These are phyloP conservation scores for Antennarius striatus DNA, from an alignment of 2,113 vertebrate genomes.

Conservation along the genomic window DNA sequence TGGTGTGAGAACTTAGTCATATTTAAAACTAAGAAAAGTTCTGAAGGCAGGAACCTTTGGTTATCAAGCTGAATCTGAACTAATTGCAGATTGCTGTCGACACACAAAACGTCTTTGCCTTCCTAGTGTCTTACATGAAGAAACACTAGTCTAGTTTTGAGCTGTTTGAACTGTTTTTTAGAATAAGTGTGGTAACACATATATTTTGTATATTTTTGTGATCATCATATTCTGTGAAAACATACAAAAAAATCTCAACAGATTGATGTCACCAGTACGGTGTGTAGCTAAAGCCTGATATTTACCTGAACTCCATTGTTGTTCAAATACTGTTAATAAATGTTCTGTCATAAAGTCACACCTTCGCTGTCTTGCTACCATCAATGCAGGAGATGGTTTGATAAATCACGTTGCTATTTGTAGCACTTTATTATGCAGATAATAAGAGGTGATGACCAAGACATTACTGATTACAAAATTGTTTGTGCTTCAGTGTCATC, in stretches of 20 bases:
- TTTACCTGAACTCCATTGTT: not conserved
- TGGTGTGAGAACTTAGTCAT: not conserved
- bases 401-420: too few relatives aligned
- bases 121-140: not conserved
- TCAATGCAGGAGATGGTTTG: too few relatives aligned
- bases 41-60: not conserved
- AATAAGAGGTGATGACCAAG: too few relatives aligned
- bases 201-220: not conserved
- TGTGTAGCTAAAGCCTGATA: too few relatives aligned
- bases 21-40: not conserved
- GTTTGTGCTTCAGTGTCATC: not conserved
- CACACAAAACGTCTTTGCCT: constrained; percentile 3
- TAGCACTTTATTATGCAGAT: too few relatives aligned
- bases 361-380: too few relatives aligned
- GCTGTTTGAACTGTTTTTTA: not conserved
- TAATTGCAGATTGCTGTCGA: too few relatives aligned
- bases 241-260: too few relatives aligned
- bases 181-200: not conserved
- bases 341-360: too few relatives aligned
- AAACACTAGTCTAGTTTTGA: not conserved
- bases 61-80: not conserved
- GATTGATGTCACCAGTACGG: too few relatives aligned
- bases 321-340: not conserved
- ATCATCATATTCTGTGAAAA: not conserved
- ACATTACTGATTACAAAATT: too few relatives aligned